Percentiles rank a stretch among this genome's conserved stretches.
Conservation (phyloP, 2,113 vertebrate species). For the Otis tarda region DNA sequence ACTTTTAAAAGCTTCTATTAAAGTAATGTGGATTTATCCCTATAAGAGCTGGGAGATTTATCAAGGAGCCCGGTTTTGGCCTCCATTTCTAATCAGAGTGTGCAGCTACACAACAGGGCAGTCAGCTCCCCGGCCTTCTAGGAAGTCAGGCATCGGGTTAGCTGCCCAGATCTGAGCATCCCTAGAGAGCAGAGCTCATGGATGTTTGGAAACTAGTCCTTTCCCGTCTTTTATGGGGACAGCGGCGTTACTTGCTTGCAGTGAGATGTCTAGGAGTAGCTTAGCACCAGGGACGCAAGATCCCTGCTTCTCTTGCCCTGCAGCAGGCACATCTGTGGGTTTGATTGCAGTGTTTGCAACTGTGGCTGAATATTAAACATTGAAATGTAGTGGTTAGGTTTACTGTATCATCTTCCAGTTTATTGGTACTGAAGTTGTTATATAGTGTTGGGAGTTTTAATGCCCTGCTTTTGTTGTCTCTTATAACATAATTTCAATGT, state of each 20-base stretch:
- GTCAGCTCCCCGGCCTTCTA: background rate
- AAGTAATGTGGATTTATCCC: background rate
- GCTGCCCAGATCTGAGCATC: background rate
- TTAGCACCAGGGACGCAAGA: background rate
- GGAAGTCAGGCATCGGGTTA: background rate
- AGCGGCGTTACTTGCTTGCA: background rate
- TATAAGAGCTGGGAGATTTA: background rate
- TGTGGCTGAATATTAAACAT: background rate
- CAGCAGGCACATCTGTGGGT: background rate
- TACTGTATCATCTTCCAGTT: background rate
- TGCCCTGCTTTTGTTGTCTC: background rate
- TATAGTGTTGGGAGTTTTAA: background rate
- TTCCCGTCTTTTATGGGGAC: background rate
- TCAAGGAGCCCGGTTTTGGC: background rate
- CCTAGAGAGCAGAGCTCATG: background rate
- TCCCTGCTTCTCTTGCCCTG: background rate
- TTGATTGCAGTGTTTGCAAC: background rate
- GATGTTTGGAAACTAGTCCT: background rate
- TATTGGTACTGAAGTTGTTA: background rate
- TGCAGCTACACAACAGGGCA: background rate
- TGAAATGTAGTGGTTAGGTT: background rate
- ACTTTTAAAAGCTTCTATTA: slow-evolving; percentile 25
- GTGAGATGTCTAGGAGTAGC: background rate
- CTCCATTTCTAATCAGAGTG: background rate
- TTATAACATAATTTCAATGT: background rate